Evolutionary conservation across 1,140 invertebrate species (phyloP).

Genomic region (Mizuhopecten yessoensis): DNA sequence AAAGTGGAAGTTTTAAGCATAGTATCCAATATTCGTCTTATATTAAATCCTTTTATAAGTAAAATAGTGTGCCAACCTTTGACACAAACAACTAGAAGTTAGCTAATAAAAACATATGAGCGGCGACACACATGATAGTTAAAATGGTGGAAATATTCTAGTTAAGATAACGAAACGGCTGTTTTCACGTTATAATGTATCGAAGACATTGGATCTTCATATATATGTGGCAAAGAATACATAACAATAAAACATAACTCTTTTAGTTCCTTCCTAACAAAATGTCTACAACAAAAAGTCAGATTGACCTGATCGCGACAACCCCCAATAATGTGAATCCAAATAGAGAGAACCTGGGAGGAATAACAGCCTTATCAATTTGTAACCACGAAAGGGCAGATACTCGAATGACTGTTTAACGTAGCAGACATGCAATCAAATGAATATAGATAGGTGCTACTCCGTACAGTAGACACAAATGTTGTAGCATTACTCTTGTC

Average conservation of each 20-base stretch:
- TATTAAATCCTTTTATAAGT: too few species aligned
- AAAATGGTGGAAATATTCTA: constrained; percentile 44
- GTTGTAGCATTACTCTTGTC: not conserved
- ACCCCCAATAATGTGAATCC: too few species aligned
- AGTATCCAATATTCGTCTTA: too few species aligned
- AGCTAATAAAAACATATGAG: too few species aligned
- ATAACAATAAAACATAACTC: constrained; percentile 48
- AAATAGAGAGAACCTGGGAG: not conserved
- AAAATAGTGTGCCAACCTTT: too few species aligned
- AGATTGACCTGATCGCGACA: not conserved
- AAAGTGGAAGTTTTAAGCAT: too few species aligned
- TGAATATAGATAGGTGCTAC: not conserved
- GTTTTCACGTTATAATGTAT: not conserved
- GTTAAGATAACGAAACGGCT: not conserved
- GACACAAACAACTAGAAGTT: too few species aligned
- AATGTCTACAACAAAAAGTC: not conserved
- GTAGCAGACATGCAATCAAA: not conserved
- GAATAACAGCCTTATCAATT: not conserved
- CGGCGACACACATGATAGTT: constrained; percentile 51
- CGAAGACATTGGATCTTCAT: too few species aligned
- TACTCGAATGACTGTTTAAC: not conserved
- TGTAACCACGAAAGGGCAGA: constrained; percentile 21
- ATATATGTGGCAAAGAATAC: too few species aligned
- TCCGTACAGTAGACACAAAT: not conserved
- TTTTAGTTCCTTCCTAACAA: not conserved